Conservation (phyloP, 2,113 vertebrate species). For the Paracanthobrama guichenoti region DNA sequence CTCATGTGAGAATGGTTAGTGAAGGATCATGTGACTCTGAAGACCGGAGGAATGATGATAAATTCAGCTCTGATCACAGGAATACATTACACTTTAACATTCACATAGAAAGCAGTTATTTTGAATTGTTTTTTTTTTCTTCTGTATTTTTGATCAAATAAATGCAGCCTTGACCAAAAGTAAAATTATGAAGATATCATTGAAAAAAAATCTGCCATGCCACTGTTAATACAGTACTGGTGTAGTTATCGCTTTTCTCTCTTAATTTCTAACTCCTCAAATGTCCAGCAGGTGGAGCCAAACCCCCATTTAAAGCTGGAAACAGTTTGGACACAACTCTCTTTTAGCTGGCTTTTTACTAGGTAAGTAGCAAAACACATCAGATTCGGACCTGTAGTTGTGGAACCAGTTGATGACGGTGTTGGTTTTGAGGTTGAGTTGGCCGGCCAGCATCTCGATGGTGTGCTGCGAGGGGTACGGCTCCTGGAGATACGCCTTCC, state of each 20-base stretch:
- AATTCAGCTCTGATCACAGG: no score
- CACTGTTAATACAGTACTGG: background rate
- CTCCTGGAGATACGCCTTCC: slow-evolving; percentile 91
- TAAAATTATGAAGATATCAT: background rate
- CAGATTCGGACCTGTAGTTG: slow-evolving; percentile 88
- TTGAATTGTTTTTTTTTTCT: no score
- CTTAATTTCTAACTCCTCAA: background rate
- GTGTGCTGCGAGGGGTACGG: slow-evolving; percentile 98
- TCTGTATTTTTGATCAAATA: no score
- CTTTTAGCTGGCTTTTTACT: background rate
- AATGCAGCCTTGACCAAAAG: no score
- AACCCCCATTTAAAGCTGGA: background rate
- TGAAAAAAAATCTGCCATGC: background rate
- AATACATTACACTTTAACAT: no score
- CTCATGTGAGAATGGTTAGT: no score
- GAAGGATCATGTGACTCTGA: no score
- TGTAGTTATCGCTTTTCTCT: background rate
- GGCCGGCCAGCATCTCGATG: slow-evolving; percentile 91
- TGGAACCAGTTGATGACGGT: slow-evolving; percentile 99
- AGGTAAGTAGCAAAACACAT: background rate
- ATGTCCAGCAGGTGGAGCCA: slow-evolving; percentile 34
- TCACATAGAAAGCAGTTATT: no score
- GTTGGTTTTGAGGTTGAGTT: slow-evolving; percentile 97
- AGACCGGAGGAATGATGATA: no score
- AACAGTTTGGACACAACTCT: background rate